Conservation (phyloP, 2,113 vertebrate species). For the Clarias magur region DNA sequence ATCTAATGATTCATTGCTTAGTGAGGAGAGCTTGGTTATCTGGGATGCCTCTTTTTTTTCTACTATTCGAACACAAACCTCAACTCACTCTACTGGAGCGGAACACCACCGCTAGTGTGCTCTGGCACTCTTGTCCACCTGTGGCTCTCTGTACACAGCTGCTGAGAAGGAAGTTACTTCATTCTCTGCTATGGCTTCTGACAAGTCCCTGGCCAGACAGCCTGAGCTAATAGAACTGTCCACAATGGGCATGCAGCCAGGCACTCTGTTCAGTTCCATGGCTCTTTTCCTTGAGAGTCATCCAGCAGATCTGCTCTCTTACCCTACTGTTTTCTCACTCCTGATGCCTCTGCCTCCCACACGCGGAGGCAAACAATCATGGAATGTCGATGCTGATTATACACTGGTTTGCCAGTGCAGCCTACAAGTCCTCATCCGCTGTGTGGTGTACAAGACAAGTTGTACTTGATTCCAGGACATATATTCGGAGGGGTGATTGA, state of each 20-base stretch:
- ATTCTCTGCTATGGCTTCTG: conserved; percentile 16
- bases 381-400: conserved; percentile 49
- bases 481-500: conserved; percentile 47
- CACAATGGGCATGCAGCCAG: conserved; percentile 32
- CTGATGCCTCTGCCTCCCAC: conserved; percentile 11
- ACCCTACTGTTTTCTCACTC: conserved; percentile 7
- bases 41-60: conserved; percentile 6
- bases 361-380: conserved; percentile 31
- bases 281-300: conserved; percentile 17
- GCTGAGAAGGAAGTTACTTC: conserved; percentile 21
- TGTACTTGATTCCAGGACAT: conserved; percentile 61
- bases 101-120: neutral
- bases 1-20: conserved; percentile 16
- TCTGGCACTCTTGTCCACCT: conserved; percentile 18
- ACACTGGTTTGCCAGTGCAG: conserved; percentile 18
- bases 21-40: conserved; percentile 22
- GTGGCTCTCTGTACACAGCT: conserved; percentile 22
- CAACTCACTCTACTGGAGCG: neutral
- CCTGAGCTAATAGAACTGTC: conserved; percentile 42
- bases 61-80: neutral
- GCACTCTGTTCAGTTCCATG: neutral
- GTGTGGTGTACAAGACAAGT: conserved; percentile 51
- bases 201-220: conserved; percentile 19
- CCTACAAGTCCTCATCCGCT: conserved; percentile 27
- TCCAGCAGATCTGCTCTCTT: conserved; percentile 18